Percentiles rank a stretch among this genome's conserved stretches.
Evolutionary conservation across 1,140 invertebrate genomes (phyloP).

Genomic region (Eurosta solidaginis): DNA sequence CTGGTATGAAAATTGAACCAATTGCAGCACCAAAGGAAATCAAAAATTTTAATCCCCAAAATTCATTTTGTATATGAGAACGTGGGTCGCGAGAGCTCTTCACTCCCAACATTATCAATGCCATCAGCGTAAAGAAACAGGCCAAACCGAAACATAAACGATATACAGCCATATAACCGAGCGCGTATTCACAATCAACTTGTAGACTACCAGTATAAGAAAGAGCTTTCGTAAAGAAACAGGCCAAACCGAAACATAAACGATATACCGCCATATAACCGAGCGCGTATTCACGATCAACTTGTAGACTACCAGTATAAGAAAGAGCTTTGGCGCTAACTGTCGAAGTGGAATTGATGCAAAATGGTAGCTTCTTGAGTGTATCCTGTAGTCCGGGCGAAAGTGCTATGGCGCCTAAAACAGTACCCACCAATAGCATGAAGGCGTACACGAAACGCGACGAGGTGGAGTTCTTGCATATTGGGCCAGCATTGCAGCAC

Average conservation of each 20-base stretch:
- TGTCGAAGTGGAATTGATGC: constrained; percentile 67
- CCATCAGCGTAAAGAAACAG: constrained; percentile 94
- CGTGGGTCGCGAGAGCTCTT: constrained; percentile 90
- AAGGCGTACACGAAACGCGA: constrained; percentile 95
- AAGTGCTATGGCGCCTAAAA: constrained; percentile 89
- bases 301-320: constrained; percentile 49
- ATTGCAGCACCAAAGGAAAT: constrained; percentile 91
- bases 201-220: too few species aligned
- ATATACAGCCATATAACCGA: too few species aligned
- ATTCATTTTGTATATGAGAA: constrained; percentile 96
- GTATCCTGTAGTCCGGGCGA: constrained; percentile 84
- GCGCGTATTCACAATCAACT: too few species aligned
- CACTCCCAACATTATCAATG: constrained; percentile 92
- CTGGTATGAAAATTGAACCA: constrained; percentile 96
- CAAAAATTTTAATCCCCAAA: constrained; percentile 97
- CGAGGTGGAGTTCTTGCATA: constrained; percentile 95
- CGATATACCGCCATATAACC: constrained; percentile 74
- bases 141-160: too few species aligned
- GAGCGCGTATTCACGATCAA: constrained; percentile 84
- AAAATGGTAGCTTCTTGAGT: constrained; percentile 85
- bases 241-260: constrained; percentile 90
- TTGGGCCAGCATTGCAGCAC: constrained; percentile 94
- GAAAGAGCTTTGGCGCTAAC: constrained; percentile 62
- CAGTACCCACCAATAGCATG: constrained; percentile 87
- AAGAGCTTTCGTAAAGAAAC: too few species aligned